Percentiles rank a stretch among this genome's conserved stretches.
Conservation (phyloP, 2,797 vertebrate genomes). For the Propithecus perrieri region DNA sequence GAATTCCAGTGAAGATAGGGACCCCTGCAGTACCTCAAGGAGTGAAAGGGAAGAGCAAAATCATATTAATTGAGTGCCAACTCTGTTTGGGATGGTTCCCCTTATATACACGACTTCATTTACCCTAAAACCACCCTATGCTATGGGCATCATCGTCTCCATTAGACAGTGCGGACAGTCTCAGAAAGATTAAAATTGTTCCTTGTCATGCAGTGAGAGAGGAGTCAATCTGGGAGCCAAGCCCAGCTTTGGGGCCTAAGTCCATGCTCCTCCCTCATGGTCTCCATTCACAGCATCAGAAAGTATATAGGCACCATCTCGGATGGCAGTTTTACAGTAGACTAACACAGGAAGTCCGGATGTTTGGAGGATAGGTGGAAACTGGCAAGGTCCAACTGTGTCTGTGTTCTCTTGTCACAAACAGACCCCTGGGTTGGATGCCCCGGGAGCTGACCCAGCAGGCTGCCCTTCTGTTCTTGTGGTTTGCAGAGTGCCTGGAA, state of each 20-base stretch:
- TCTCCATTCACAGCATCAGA: background rate
- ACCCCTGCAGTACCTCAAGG: background rate
- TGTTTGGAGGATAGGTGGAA: conserved; percentile 9
- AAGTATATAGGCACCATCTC: background rate
- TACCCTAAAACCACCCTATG: background rate
- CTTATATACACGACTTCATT: background rate
- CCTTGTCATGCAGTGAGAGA: background rate
- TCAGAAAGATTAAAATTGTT: background rate
- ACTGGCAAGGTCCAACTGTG: background rate
- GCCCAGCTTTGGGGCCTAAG: background rate
- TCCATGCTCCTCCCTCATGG: background rate
- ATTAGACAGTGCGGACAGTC: background rate
- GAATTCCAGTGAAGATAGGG: background rate
- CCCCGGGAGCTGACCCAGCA: background rate
- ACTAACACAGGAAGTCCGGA: background rate
- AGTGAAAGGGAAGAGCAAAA: background rate
- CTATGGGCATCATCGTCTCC: background rate
- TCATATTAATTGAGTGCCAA: background rate
- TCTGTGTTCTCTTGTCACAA: conserved; percentile 6
- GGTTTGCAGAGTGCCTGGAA: background rate
- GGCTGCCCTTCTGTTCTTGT: conserved; percentile 29
- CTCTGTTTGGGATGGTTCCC: background rate
- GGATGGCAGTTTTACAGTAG: background rate
- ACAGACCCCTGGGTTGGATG: background rate
- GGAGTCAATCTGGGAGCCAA: background rate